These are phyloP conservation scores for Tachystola acroxantha DNA, from an alignment of 2,888 invertebrate species.

Conservation along the genomic window DNA sequence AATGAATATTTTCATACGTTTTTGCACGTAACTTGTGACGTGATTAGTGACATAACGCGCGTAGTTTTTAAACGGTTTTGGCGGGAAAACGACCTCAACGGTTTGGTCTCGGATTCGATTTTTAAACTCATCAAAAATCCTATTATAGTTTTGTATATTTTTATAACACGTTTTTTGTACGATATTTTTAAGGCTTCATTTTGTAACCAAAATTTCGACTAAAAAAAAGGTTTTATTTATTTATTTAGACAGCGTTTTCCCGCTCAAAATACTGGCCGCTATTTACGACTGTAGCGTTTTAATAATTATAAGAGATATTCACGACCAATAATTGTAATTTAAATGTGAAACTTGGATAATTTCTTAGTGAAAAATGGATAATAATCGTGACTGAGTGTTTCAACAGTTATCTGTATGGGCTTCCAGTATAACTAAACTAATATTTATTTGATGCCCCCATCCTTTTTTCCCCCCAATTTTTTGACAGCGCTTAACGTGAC, in stretches of 20 bases:
- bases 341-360: constrained; percentile 60
- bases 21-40: constrained; percentile 68
- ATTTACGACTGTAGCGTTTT: constrained; percentile 57
- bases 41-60: constrained; percentile 39
- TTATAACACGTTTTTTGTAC: constrained; percentile 2
- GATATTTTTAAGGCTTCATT: not conserved
- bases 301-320: constrained; percentile 58
- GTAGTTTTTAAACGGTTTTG: constrained; percentile 46
- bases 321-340: constrained; percentile 77
- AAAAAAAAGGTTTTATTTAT: constrained; percentile 2
- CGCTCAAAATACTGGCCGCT: constrained; percentile 42
- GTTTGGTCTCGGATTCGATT: too few species aligned
- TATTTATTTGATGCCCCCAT: constrained; percentile 51
- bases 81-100: constrained; percentile 33
- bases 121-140: not conserved
- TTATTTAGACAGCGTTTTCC: constrained; percentile 27
- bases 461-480: constrained; percentile 14
- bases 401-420: constrained; percentile 73
- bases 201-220: not conserved
- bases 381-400: constrained; percentile 71
- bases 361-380: constrained; percentile 70
- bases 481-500: constrained; percentile 12
- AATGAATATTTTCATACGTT: constrained; percentile 75
- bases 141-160: constrained; percentile 1
- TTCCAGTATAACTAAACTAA: constrained; percentile 68